Evolutionary conservation across 1,140 invertebrate species (phyloP), one percentile per base, ranked within the genome.

Genomic region (Aricia agestis): DNA sequence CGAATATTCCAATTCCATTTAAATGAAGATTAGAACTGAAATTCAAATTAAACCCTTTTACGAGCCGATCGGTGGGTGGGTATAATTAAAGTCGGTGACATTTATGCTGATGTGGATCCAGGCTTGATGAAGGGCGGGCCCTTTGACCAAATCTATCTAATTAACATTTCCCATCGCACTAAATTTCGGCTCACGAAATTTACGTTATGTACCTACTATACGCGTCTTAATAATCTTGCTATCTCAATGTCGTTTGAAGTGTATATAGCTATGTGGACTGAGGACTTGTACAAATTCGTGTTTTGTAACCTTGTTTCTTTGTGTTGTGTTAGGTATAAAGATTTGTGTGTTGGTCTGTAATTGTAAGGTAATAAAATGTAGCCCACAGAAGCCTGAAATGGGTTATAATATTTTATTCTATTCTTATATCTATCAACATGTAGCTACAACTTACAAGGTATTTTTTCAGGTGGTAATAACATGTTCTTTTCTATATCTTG

Each of bases 31-130:
- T 52, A 18, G 73, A 77, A 66, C 68, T 67, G 68, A 74, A 78
- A 73, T 74, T 83, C 76, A 80, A 80, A 81, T 81, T 75, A 78
- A 82, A 88, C 82, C 82, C 84, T 85, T 87, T 88, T 89, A 86
- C 77, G 78, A 81, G 75, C 73, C 80, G 73, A 80, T 80, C 79
- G 85, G 86, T 89, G 82, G 87, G 88, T 89, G 78, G 71, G 68
- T 66, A 86, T 90, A 90, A 90, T 90, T 90, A 90, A 90, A 89
- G 86, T 77, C 73, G 82, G 82, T 90, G 88, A 90, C 88, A 88
- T 90, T 90, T 85, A 90, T 83, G 83, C 83, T 89, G 86, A 89
- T 88, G 82, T 81, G 80, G 81, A 83, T 79, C 73, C 79, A 70
- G 74, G 72, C 78, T 85, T 87, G 88, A 90, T 85, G 84, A 84